Conservation (phyloP, 2,113 vertebrate species). For the Sitta europaea region DNA sequence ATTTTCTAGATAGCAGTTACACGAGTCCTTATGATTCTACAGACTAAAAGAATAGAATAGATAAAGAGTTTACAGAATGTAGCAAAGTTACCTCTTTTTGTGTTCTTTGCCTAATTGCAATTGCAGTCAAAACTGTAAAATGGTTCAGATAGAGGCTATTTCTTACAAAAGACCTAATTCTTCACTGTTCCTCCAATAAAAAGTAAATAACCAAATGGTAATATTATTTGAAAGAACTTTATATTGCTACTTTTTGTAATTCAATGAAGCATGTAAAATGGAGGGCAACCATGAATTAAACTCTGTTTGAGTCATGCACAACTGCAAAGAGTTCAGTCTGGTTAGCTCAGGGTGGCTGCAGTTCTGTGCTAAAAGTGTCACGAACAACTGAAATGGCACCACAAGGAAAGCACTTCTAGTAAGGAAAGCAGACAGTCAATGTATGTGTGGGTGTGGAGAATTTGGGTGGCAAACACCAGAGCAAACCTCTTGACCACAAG, state of each 20-base stretch:
- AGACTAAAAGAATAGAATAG: background rate
- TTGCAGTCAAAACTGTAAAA: background rate
- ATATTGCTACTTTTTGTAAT: background rate
- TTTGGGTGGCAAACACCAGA: background rate
- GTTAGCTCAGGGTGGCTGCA: background rate
- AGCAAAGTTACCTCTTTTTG: background rate
- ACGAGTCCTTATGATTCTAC: background rate
- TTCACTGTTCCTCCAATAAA: background rate
- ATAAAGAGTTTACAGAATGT: background rate
- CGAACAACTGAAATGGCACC: accelerated
- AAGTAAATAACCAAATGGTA: background rate
- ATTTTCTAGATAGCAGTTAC: background rate
- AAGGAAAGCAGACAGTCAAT: background rate
- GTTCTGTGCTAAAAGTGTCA: background rate
- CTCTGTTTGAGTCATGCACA: background rate
- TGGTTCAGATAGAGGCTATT: background rate
- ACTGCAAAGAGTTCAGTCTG: background rate
- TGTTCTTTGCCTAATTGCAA: background rate
- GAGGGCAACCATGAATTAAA: background rate
- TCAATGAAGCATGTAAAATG: background rate
- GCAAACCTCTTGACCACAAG: background rate
- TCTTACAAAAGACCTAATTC: background rate
- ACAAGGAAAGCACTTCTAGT: background rate
- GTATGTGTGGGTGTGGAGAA: background rate
- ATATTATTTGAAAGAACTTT: background rate